Evolutionary conservation across 2,888 invertebrate genomes (phyloP), one percentile per base, ranked within the genome.

Genomic region (Diploptera punctata): DNA sequence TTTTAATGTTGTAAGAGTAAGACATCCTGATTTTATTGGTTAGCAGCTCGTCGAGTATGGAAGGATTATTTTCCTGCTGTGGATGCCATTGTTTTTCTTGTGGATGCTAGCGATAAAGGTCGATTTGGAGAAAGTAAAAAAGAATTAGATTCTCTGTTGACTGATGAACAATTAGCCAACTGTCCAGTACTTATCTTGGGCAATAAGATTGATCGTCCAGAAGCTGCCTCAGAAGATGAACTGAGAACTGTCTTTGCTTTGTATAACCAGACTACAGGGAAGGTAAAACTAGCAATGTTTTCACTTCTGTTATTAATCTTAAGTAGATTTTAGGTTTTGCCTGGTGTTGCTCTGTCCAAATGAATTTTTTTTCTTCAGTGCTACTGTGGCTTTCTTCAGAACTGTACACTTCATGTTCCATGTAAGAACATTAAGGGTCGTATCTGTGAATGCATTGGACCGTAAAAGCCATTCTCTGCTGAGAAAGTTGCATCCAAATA

Each of bases 1-100:
- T n/a, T n/a, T n/a, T n/a, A n/a, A n/a, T n/a, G n/a, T n/a, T n/a
- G n/a, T n/a, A n/a, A n/a, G n/a, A n/a, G n/a, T n/a, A n/a, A n/a
- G n/a, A n/a, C n/a, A n/a, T n/a, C n/a, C n/a, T n/a, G n/a, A n/a
- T n/a, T n/a, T n/a, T n/a, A n/a, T n/a, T n/a, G n/a, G n/a, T n/a
- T n/a, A 61, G 21, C 80, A 94, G 99, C 98, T 75, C 90, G 99
- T 80, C 91, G 98, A 82, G 99, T 99, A 75, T 99, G 99, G 99
- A 98, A 98, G 84, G 98, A 99, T 85, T 99, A 99, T 85, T 99
- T 99, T 85, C 99, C 99, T 69, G 99, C 99, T 33, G 99, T 99
- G 62, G 99, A 99, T 86, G 98, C 98, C 70, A 98, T 99, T 81
- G 99, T 99, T 74, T 99, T 99, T 86, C 89, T 99, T 77, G 93